Evolutionary conservation across 2,113 vertebrate genomes (phyloP), one percentile per base, ranked within the genome.

Genomic region (Tricholaema leucomelas): DNA sequence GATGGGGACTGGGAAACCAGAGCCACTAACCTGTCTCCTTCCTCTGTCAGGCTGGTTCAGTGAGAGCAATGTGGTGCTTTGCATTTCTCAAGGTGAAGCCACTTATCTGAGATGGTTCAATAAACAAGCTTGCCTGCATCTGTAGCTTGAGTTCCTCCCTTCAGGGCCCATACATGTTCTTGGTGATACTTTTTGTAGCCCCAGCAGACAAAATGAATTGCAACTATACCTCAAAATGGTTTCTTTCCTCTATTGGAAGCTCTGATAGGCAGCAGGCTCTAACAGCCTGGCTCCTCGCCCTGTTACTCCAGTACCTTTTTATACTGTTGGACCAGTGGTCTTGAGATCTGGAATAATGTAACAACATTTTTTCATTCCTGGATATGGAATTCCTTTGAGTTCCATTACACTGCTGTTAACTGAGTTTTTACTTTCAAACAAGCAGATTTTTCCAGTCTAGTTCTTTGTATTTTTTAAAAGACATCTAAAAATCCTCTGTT

Each of bases 201-300:
- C 63, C 81, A 56, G 73, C 63, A 86, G 84, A 81, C 74, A 86
- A 77, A 91, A 75, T 23, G 40, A 63, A 19, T 48, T 66, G 30
- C 36, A 76, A 46, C 87, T 87, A 60, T 20, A 48, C 28, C 56
- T 67, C 27, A 60, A 3, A 67, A 56, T 69, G 25, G 11, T 46
- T 69, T 67, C 30, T 72, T 88, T 71, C 31, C 15, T 66, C 44
- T 54, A 23, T 11, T 19, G 14, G 30, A 48, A 75, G 75, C 23
- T 73, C 59, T 80, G 17, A 44, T 38, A 77, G 79, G 35, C 61
- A 67, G 59, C 42, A 87, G 73, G 55, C 2, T 16, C 23, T 13
- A 21, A 8, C 27, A 79, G 12, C 59, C 63, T 64, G 44, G 35
- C 10, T 81, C 27, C 19, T 75, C 2, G 0, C 17, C 2, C 0